A percentile compares a stretch with the other conserved stretches of the same genome.
Conservation (phyloP, 2,888 invertebrate genomes). For the Harpalus rubripes region DNA sequence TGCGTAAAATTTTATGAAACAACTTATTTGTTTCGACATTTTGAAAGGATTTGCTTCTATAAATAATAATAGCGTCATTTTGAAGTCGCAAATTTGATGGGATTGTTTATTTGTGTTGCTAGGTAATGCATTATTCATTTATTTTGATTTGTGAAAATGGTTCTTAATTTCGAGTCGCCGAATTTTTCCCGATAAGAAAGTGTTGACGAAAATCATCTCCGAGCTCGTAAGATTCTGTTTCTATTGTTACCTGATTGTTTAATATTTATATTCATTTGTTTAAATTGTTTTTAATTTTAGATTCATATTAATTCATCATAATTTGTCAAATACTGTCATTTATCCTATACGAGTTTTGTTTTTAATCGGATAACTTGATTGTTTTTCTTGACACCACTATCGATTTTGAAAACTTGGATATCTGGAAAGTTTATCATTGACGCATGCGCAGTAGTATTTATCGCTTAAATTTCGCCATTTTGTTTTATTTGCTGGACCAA, state of each 20-base stretch:
- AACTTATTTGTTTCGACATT: too few species aligned
- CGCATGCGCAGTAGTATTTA: constrained; percentile 16
- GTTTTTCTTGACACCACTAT: constrained; percentile 38
- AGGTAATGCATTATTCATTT: neutral
- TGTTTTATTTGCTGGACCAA: neutral
- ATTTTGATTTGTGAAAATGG: neutral
- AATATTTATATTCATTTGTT: constrained; percentile 14
- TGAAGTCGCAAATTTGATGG: neutral
- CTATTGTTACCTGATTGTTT: neutral
- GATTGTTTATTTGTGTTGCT: neutral
- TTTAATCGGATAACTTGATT: constrained; percentile 10
- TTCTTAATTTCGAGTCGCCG: neutral
- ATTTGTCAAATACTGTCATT: constrained; percentile 22
- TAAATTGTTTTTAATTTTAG: neutral
- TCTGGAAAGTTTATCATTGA: constrained; percentile 6
- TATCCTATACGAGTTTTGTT: neutral
- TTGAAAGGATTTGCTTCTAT: too few species aligned
- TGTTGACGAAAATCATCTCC: neutral
- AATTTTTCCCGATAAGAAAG: neutral
- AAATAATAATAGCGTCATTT: neutral
- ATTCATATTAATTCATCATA: constrained; percentile 5
- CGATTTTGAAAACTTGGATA: constrained; percentile 38
- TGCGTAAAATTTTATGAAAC: too few species aligned
- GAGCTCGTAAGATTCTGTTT: neutral
- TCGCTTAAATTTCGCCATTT: constrained; percentile 2